Evolutionary conservation across 2,888 invertebrate species (phyloP).

Genomic region (Drosophila testacea): DNA sequence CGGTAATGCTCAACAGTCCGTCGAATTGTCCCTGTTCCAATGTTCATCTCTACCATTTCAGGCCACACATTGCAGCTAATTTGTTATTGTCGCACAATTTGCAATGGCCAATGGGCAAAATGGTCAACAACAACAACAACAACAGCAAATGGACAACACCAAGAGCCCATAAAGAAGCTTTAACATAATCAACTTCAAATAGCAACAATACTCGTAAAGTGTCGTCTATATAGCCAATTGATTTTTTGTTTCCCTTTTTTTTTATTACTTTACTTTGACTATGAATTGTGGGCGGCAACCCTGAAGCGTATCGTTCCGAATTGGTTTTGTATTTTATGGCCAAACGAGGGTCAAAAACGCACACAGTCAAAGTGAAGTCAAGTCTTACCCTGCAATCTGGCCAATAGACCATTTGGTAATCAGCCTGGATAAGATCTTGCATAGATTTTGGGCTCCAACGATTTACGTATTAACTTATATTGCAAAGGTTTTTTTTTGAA

Average conservation of each 20-base stretch:
- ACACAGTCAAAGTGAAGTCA: not conserved
- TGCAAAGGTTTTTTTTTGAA: not conserved
- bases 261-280: conserved; percentile 7
- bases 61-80: conserved; percentile 69
- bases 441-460: not conserved
- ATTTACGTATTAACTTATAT: conserved; percentile 2
- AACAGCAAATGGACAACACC: not conserved
- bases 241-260: conserved; percentile 25
- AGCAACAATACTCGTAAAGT: conserved; percentile 64
- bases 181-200: conserved; percentile 61
- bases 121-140: not conserved
- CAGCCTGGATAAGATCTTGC: conserved; percentile 22
- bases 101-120: conserved; percentile 38
- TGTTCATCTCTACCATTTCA: conserved; percentile 11
- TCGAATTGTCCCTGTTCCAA: not conserved
- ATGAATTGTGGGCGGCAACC: conserved; percentile 14
- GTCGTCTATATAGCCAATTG: conserved; percentile 64
- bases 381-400: conserved; percentile 19
- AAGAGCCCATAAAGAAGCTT: conserved; percentile 52
- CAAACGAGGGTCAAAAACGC: conserved; percentile 17
- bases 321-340: conserved; percentile 44
- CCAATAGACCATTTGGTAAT: conserved; percentile 26
- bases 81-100: conserved; percentile 80
- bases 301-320: conserved; percentile 25
- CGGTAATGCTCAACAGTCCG: conserved; percentile 51